Conservation (phyloP, 2,797 vertebrate species). For the Scarus forsteni region DNA sequence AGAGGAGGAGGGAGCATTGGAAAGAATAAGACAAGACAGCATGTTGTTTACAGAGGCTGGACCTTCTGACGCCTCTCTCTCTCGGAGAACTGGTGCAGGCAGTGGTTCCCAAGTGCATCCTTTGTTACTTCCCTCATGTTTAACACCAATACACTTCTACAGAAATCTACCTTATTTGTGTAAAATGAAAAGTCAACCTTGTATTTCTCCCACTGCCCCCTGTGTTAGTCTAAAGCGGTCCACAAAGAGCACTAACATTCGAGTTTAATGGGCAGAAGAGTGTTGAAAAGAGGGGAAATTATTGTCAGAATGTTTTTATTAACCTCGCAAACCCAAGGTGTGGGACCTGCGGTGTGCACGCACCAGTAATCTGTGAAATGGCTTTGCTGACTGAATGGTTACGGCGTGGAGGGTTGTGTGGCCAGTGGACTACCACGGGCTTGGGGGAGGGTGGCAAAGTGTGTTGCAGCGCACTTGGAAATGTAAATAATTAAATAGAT, state of each 20-base stretch:
- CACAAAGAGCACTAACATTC: slow-evolving; percentile 79
- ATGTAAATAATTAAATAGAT: slow-evolving; percentile 85
- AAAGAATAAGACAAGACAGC: slow-evolving; percentile 28
- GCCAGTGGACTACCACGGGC: slow-evolving; percentile 57
- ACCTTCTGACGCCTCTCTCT: slow-evolving; percentile 27
- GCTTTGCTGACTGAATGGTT: slow-evolving; percentile 81
- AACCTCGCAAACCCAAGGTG: slow-evolving; percentile 87
- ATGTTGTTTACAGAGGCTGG: slow-evolving; percentile 25
- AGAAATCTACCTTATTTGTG: slow-evolving; percentile 45
- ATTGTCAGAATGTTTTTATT: slow-evolving; percentile 89
- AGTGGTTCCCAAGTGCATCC: slow-evolving; percentile 4
- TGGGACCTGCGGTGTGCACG: slow-evolving; percentile 82
- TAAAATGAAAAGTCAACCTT: slow-evolving; percentile 75
- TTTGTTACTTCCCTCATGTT: slow-evolving; percentile 23
- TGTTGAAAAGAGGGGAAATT: slow-evolving; percentile 81
- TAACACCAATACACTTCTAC: slow-evolving; percentile 34
- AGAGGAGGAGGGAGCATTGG: slow-evolving; percentile 17
- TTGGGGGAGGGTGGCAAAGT: slow-evolving; percentile 34
- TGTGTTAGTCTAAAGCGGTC: slow-evolving; percentile 80
- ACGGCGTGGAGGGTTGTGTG: slow-evolving; percentile 70
- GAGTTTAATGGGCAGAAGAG: slow-evolving; percentile 84
- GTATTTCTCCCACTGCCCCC: slow-evolving; percentile 61
- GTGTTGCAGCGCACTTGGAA: slow-evolving; percentile 61
- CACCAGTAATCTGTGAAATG: slow-evolving; percentile 93
- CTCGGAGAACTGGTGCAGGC: slow-evolving; percentile 14